Conservation (phyloP, 1,140 invertebrate genomes). For the Nomia melanderi region DNA sequence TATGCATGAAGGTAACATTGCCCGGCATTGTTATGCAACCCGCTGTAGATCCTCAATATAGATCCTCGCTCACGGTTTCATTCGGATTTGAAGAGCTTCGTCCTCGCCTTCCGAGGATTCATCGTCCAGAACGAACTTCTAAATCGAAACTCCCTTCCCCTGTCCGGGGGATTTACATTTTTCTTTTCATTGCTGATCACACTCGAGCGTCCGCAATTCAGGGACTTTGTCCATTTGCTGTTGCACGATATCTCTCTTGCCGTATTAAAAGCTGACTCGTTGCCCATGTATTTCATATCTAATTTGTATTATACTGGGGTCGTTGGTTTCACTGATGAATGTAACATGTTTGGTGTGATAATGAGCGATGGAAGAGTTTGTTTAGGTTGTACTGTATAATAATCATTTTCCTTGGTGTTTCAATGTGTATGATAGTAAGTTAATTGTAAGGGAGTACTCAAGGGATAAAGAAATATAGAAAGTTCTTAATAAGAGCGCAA, state of each 20-base stretch:
- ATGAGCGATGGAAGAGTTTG: too few species aligned
- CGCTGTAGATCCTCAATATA: conserved; percentile 70
- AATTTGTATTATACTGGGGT: too few species aligned
- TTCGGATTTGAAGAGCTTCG: conserved; percentile 67
- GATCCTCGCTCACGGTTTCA: conserved; percentile 61
- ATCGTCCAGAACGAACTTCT: conserved; percentile 26
- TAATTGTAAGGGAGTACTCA: too few species aligned
- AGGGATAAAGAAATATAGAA: too few species aligned
- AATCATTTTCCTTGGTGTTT: too few species aligned
- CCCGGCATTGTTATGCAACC: conserved; percentile 71
- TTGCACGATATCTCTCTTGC: neutral
- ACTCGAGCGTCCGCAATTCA: neutral
- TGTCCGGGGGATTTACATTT: conserved; percentile 17
- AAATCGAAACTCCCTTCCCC: conserved; percentile 36
- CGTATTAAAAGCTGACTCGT: neutral
- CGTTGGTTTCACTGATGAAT: too few species aligned
- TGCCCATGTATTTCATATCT: too few species aligned
- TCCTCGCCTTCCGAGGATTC: conserved; percentile 58
- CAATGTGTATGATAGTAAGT: too few species aligned
- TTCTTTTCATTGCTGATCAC: conserved; percentile 9
- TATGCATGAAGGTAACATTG: conserved; percentile 72
- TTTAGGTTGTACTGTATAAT: too few species aligned
- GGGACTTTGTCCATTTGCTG: neutral
- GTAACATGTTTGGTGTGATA: too few species aligned
- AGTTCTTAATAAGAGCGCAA: too few species aligned